Conservation (phyloP, 2,113 vertebrate species). For the Chamaea fasciata region DNA sequence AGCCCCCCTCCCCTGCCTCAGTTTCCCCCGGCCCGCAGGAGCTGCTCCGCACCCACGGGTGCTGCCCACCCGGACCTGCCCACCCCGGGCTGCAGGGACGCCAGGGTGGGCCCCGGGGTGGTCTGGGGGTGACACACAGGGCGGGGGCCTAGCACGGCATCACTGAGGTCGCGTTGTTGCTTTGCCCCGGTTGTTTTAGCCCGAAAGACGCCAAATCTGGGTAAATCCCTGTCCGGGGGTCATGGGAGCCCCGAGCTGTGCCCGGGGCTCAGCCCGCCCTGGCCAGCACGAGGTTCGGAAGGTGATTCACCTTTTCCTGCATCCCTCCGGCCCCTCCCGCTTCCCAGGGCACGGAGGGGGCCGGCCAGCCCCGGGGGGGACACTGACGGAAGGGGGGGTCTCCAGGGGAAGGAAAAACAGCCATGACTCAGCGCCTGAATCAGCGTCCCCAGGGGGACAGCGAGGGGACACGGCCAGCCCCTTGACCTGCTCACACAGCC, state of each 20-base stretch:
- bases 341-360: not conserved
- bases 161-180: accelerated
- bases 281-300: not conserved
- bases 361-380: not conserved
- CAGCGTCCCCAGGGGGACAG: not conserved
- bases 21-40: not conserved
- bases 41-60: not conserved
- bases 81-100: not conserved
- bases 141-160: accelerated
- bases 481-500: not conserved
- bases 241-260: accelerated
- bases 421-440: conserved; percentile 21
- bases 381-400: not conserved
- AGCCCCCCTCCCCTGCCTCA: not conserved
- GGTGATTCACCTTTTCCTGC: conserved; percentile 2
- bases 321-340: not conserved
- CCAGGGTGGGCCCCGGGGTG: not conserved
- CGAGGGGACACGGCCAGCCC: not conserved
- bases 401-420: not conserved
- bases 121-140: not conserved
- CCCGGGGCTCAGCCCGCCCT: not conserved
- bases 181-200: not conserved
- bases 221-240: accelerated
- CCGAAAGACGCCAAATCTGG: not conserved
- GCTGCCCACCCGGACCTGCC: not conserved